phyloP scores from a whole-genome alignment of 2,113 vertebrate genomes.

The Prinia subflava region DNA sequence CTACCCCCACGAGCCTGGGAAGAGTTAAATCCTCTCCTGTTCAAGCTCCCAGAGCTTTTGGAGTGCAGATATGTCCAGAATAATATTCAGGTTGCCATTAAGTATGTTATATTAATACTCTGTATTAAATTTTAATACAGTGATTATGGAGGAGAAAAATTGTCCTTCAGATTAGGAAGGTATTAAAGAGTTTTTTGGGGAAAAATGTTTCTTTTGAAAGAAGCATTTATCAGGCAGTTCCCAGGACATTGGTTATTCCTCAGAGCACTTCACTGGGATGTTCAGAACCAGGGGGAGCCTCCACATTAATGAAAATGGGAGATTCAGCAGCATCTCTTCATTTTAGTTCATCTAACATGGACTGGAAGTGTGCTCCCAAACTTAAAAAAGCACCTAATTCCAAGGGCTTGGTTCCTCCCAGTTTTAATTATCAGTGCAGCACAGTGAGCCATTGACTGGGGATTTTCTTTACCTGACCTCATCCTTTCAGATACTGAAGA shows the following conservation, averaged over 20 bases:
- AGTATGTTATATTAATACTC: conserved; percentile 57
- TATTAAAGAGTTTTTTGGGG: conserved; percentile 37
- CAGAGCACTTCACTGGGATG: neutral
- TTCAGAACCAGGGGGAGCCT: neutral
- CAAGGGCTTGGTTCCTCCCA: neutral
- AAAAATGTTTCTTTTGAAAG: neutral
- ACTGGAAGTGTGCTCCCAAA: neutral
- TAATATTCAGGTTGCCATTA: neutral
- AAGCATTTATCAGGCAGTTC: conserved; percentile 35
- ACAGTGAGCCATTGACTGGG: neutral
- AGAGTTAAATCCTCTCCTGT: neutral
- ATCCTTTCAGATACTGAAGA: neutral
- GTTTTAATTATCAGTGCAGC: neutral
- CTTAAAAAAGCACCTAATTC: neutral
- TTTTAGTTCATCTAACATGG: neutral
- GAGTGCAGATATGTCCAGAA: neutral
- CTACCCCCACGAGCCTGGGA: neutral
- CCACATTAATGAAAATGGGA: neutral
- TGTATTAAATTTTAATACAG: conserved; percentile 71
- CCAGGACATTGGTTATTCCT: neutral
- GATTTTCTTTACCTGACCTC: neutral
- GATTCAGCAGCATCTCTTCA: neutral
- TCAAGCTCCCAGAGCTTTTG: neutral
- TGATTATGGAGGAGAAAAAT: conserved; percentile 71
- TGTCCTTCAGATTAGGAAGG: conserved; percentile 45